Base-by-base conservation (phyloP, 2,113 vertebrate genomes). In the Pavo muticus region DNA sequence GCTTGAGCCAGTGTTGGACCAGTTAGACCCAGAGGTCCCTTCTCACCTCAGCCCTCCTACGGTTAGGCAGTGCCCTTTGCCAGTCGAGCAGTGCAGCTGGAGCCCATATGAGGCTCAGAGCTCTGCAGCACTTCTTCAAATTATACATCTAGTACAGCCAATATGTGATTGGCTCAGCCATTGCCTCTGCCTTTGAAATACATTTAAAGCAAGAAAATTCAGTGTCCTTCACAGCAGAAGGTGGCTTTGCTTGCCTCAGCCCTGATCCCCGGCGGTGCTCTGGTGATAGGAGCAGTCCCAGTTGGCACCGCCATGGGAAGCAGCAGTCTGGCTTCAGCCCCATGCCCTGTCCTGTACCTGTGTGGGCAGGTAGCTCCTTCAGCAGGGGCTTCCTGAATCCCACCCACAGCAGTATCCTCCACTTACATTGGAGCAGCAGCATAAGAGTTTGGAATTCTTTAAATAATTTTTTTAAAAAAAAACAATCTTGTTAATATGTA, bases 371-470 rank as follows among this genome's bases (percentile, higher is more conserved):
- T 47, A 83, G 63, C 30, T 85, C 16, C 44, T 35, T 25, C n/a
- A 65, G 75, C 79, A 79, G 39, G 27, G 90, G 73, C 85, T 82
- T 89, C 67, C 74, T 27, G 50, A 85, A 15, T 44, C 67, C 50
- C 25, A 64, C 0, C 0, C 25, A 50, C 48, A 35, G 40, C 78
- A 80, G 37, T 52, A 42, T 11, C 75, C 88, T 16, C 48, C 54
- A 32, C 30, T 81, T 81, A 40, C 16, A 48, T 4, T 52, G 65
- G 8, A 86, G 50, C 37, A 79, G 54, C 63, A 84, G 9, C 0
- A 4, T 19, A 47, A 52, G 17, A 64, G 32, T 1, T 64, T 32
- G 47, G 29, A 23, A 57, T 42, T 32, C 6, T 30, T 6, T 18
- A 35, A 35, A 35, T 35, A 35, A 29, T 10, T 56, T 30, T 18